Evolutionary conservation across 2,113 vertebrate species (phyloP), one percentile per base, ranked within the genome.

Genomic region (Oncorhynchus tshawytscha): DNA sequence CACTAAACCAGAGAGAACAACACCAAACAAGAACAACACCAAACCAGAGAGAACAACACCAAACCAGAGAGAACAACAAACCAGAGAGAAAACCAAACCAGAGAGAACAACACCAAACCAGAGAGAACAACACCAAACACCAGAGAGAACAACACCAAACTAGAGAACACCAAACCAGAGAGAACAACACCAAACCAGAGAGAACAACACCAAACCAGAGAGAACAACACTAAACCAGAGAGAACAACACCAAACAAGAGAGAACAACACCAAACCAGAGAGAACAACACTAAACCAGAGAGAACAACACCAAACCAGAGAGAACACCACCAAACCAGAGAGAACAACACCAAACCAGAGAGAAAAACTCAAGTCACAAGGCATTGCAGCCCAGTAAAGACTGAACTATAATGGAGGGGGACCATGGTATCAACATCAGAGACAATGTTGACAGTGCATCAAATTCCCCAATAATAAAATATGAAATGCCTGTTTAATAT

Each of bases 391-490:
- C 34, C 34, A 27, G 24, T 25, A 27, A 66, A 11, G 15, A 39
- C 12, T 18, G 15, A 20, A 20, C 5, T 15, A 59, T 29, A 75
- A 57, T 74, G 51, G 15, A 24, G 34, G 24, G 70, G 66, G 65
- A 68, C 4, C 31, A 76, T 73, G 68, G 75, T 20, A 86, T 86
- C 82, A 72, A 81, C 83, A 85, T 90, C 74, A 86, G 82, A 25
- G 65, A 76, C 73, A 39, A 82, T 78, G 83, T 68, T 81, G 74
- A 85, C 82, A 76, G 83, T 79, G 70, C 82, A 78, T 70, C 71
- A 70, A 72, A 75, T 81, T 60, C 54, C 70, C 69, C 62, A 45
- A 71, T 76, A 86, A 78, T 80, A 75, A 85, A 78, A 7, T 2
- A 39, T 0, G 4, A 39, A 85, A 85, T 84, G 62, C 66, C 64